phyloP scores from a whole-genome alignment of 2,888 invertebrate species.

The Mythimna lalbum region DNA sequence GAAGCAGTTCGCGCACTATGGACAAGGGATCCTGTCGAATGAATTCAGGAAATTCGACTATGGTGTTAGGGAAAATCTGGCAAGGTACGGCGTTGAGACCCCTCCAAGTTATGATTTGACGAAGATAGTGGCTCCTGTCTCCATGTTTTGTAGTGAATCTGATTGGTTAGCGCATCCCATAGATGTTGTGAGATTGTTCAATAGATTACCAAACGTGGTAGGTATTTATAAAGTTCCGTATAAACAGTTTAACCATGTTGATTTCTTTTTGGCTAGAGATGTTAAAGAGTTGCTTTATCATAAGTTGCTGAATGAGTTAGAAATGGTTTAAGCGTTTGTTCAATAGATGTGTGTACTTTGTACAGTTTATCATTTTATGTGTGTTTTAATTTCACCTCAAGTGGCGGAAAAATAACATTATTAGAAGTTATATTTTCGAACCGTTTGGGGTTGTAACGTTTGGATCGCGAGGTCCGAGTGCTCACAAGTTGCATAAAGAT shows the following conservation, averaged over 20 bases:
- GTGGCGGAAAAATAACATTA: too few relatives aligned
- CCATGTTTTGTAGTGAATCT: slow-evolving; percentile 82
- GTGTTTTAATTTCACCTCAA: neutral
- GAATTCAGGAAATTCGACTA: slow-evolving; percentile 79
- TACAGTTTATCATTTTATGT: neutral
- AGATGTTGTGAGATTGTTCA: slow-evolving; percentile 89
- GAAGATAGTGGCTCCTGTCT: slow-evolving; percentile 76
- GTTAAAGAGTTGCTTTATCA: slow-evolving; percentile 73
- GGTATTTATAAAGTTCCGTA: slow-evolving; percentile 90
- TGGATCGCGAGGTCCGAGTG: too few relatives aligned
- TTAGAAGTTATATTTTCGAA: too few relatives aligned
- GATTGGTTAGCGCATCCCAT: slow-evolving; percentile 92
- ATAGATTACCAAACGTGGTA: slow-evolving; percentile 87
- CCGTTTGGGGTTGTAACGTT: too few relatives aligned
- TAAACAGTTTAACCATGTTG: slow-evolving; percentile 83
- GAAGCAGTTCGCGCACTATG: slow-evolving; percentile 89
- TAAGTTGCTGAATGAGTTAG: slow-evolving; percentile 64
- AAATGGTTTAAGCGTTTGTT: neutral
- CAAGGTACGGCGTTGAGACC: slow-evolving; percentile 70
- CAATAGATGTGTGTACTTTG: neutral
- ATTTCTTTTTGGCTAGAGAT: slow-evolving; percentile 81
- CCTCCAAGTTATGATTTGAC: slow-evolving; percentile 78
- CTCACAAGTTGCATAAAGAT: too few relatives aligned
- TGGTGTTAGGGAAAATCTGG: slow-evolving; percentile 72
- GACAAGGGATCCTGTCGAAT: slow-evolving; percentile 81